phyloP scores from a whole-genome alignment of 2,113 vertebrate species.

The Periophthalmodon schlosseri region DNA sequence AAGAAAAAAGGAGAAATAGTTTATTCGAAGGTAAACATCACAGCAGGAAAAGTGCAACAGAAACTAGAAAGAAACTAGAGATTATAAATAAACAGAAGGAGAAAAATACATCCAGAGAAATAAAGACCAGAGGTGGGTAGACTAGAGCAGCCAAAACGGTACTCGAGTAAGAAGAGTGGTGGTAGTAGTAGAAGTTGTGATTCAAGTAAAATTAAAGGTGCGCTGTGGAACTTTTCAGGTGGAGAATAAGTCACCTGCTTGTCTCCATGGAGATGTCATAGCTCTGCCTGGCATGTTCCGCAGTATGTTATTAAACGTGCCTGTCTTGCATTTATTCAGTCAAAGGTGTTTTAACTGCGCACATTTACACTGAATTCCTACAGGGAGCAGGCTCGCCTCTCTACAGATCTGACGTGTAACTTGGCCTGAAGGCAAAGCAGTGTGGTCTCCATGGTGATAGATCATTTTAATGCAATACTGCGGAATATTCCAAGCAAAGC shows the following conservation, averaged over 20 bases:
- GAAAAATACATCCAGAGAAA: neutral
- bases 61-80: slow-evolving; percentile 24
- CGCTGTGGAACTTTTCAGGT: neutral
- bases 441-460: too few species aligned
- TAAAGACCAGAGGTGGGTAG: neutral
- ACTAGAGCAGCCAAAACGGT: neutral
- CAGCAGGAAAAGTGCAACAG: slow-evolving; percentile 40
- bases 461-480: too few species aligned
- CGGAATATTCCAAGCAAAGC: too few species aligned
- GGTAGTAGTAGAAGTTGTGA: neutral
- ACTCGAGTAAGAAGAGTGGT: neutral
- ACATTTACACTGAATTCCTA: neutral
- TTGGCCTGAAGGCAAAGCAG: too few species aligned
- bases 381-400: too few species aligned
- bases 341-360: neutral
- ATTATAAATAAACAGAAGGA: slow-evolving; percentile 15
- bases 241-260: too few species aligned
- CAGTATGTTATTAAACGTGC: neutral
- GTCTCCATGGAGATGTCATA: too few species aligned
- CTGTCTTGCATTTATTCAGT: too few species aligned
- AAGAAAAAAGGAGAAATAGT: slow-evolving; percentile 24
- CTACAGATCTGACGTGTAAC: too few species aligned
- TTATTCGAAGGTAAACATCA: slow-evolving; percentile 62
- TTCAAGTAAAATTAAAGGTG: slow-evolving; percentile 1
- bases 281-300: too few species aligned